phyloP scores from a whole-genome alignment of 2,797 vertebrate genomes.

The Bothrops alternatus region DNA sequence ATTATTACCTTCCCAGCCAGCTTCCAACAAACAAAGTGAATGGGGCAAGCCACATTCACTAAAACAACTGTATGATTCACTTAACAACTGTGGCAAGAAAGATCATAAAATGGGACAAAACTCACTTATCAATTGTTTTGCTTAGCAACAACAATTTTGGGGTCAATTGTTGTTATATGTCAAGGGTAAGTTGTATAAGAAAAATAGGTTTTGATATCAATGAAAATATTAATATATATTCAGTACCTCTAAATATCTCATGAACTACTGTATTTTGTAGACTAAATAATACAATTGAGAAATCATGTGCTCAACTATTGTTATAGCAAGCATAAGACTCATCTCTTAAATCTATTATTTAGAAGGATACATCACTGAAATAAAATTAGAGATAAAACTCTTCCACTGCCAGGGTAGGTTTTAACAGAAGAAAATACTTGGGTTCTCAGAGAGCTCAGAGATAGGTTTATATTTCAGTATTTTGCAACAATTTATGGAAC shows the following conservation, averaged over 20 bases:
- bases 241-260: not conserved
- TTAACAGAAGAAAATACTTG: not conserved
- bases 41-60: not conserved
- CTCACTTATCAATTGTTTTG: not conserved
- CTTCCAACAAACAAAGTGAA: not conserved
- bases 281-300: not conserved
- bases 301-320: not conserved
- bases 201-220: not conserved
- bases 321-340: not conserved
- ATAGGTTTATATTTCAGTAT: not conserved
- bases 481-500: conserved; percentile 34
- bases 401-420: not conserved
- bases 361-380: not conserved
- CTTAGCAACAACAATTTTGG: not conserved
- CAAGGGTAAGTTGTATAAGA: not conserved
- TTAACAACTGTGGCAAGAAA: not conserved
- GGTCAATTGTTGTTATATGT: not conserved
- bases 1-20: not conserved
- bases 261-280: not conserved
- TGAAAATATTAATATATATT: not conserved
- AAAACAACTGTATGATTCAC: not conserved
- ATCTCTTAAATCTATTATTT: not conserved
- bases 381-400: not conserved
- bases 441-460: not conserved
- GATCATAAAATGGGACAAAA: no score